Evolutionary conservation across 2,113 vertebrate species (phyloP).

Genomic region (Petromus typicus): DNA sequence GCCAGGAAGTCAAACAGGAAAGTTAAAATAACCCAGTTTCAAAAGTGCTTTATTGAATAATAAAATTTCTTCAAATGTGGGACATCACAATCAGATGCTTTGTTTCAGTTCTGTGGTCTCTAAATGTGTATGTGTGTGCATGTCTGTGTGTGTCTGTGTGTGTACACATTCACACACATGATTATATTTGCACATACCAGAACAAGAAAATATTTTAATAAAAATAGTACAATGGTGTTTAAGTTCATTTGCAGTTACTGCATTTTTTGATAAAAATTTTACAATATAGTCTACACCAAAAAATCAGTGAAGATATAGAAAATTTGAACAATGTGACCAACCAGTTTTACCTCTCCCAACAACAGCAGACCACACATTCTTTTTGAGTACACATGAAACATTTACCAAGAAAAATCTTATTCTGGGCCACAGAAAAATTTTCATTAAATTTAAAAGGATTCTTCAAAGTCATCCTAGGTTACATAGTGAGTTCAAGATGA

Average conservation of each 20-base stretch:
- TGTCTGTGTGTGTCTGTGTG: not conserved
- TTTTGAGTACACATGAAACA: constrained; percentile 17
- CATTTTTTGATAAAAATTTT: constrained; percentile 7
- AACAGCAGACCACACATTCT: constrained; percentile 20
- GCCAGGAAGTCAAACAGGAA: constrained; percentile 34
- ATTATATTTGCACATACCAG: not conserved
- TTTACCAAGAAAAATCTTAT: constrained; percentile 34
- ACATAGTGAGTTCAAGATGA: not conserved
- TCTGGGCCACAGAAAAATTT: constrained; percentile 21
- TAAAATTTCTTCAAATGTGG: constrained; percentile 41
- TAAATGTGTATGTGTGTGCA: not conserved
- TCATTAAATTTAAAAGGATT: constrained; percentile 46
- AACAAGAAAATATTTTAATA: constrained; percentile 35
- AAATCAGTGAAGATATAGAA: constrained; percentile 51
- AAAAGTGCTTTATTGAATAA: constrained; percentile 40
- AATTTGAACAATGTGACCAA: not conserved
- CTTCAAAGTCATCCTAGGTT: not conserved
- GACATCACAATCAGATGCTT: not conserved
- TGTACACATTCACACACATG: not conserved
- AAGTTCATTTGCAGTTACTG: not conserved
- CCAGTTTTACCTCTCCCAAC: constrained; percentile 7
- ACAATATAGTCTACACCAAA: constrained; percentile 5
- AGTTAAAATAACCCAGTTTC: constrained; percentile 46
- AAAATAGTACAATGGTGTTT: constrained; percentile 36
- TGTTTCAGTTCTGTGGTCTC: constrained; percentile 2